phyloP scores from a whole-genome alignment of 2,797 vertebrate genomes.

The Acrossocheilus wenchowensis region DNA sequence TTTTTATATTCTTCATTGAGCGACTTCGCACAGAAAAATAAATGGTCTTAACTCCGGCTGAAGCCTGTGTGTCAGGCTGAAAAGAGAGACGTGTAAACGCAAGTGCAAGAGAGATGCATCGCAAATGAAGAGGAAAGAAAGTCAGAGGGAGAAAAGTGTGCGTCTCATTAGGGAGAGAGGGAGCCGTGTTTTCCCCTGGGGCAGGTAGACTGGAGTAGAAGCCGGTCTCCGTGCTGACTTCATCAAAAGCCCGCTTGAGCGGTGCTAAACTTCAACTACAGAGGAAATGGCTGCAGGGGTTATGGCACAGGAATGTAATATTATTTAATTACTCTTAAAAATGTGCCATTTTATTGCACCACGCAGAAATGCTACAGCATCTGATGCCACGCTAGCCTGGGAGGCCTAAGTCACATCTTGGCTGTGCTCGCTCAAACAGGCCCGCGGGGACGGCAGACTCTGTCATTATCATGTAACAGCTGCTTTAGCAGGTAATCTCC shows the following conservation, averaged over 20 bases:
- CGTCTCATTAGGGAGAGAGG: conserved; percentile 72
- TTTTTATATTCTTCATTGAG: conserved; percentile 44
- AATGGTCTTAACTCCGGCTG: conserved; percentile 13
- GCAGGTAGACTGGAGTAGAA: conserved; percentile 56
- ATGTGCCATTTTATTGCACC: conserved; percentile 18
- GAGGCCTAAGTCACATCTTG: conserved; percentile 45
- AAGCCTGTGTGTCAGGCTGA: conserved; percentile 39
- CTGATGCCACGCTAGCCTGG: conserved; percentile 21
- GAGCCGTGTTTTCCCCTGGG: conserved; percentile 63
- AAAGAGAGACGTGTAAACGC: conserved; percentile 28
- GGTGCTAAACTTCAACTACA: conserved; percentile 46
- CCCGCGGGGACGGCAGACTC: conserved; percentile 26
- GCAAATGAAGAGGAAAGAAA: conserved; percentile 48
- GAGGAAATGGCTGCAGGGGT: conserved; percentile 32
- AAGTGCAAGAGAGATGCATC: conserved; percentile 36
- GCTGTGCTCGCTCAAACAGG: conserved; percentile 39
- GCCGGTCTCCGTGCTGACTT: conserved; percentile 48
- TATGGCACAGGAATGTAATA: conserved; percentile 36
- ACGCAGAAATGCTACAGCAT: not conserved
- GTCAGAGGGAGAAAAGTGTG: conserved; percentile 44
- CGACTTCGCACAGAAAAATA: conserved; percentile 35
- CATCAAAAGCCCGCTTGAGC: conserved; percentile 50
- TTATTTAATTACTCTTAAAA: conserved; percentile 47
- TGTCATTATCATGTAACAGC: conserved; percentile 53
- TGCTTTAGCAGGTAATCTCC: conserved; percentile 51